Conservation (phyloP, 2,888 invertebrate species). For the Polydrusus tereticollis region DNA sequence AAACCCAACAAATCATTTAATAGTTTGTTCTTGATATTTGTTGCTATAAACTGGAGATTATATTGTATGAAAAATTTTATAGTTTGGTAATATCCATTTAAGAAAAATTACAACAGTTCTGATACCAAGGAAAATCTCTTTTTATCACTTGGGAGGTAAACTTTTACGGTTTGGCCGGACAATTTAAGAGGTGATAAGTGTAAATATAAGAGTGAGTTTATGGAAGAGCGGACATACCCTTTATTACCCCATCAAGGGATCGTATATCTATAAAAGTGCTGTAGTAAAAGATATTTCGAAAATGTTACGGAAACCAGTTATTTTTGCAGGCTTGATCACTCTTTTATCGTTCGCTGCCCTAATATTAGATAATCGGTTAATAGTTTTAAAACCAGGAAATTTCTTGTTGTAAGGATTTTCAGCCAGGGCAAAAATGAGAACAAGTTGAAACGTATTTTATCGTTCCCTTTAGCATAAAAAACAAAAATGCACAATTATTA, state of each 20-base stretch:
- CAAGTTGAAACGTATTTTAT: no score
- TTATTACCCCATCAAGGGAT: slow-evolving; percentile 35
- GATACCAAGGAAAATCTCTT: slow-evolving; percentile 25
- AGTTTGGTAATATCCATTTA: slow-evolving; percentile 6
- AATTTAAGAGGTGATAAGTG: slow-evolving; percentile 39
- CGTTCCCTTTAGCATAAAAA: no score
- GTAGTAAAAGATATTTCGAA: slow-evolving; percentile 11
- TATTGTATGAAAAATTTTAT: not conserved
- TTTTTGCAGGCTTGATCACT: not conserved
- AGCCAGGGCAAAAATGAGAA: no score
- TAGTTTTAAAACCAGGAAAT: no score
- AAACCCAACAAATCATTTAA: no score
- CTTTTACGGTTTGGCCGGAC: slow-evolving; percentile 31
- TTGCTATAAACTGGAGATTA: not conserved
- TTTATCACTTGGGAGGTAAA: slow-evolving; percentile 29
- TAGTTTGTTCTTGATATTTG: no score
- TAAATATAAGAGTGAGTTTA: slow-evolving; percentile 44
- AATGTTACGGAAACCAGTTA: not conserved
- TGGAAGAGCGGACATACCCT: slow-evolving; percentile 36
- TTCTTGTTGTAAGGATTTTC: no score
- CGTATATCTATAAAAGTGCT: slow-evolving; percentile 35
- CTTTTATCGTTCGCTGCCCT: not conserved
- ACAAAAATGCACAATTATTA: no score
- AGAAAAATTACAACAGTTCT: slow-evolving; percentile 27
- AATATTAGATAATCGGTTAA: no score